These are phyloP conservation scores for Leptinotarsa undecemlineata DNA, from an alignment of 1,140 invertebrate species.

Conservation along the genomic window DNA sequence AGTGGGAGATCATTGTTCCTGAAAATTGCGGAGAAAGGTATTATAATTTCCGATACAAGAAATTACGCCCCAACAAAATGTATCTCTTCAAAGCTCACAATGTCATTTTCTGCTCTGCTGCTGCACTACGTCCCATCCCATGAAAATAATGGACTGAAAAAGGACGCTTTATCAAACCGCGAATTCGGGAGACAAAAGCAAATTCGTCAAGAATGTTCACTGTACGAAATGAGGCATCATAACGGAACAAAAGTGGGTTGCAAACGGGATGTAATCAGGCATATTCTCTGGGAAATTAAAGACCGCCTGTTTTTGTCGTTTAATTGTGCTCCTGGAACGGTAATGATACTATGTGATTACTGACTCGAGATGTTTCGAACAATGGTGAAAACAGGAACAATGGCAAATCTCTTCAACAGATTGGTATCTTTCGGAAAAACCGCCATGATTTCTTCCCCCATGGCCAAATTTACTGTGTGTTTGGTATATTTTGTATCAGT, in stretches of 20 bases:
- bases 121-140: conserved; percentile 9
- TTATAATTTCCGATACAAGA: too few relatives aligned
- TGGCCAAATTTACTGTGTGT: too few relatives aligned
- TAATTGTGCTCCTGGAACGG: conserved; percentile 13
- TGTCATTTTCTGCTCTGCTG: not conserved
- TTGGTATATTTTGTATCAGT: too few relatives aligned
- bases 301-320: conserved; percentile 3
- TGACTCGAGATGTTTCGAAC: conserved; percentile 2
- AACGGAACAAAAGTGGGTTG: conserved; percentile 32
- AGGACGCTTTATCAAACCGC: conserved; percentile 30
- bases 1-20: too few relatives aligned
- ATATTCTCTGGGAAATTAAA: conserved; percentile 19
- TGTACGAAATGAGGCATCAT: conserved; percentile 34
- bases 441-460: too few relatives aligned
- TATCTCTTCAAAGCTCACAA: not conserved
- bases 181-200: conserved; percentile 33
- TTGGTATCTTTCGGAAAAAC: conserved; percentile 2
- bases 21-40: too few relatives aligned
- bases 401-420: not conserved
- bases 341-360: conserved; percentile 6
- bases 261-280: conserved; percentile 19
- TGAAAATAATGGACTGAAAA: conserved; percentile 24
- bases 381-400: conserved; percentile 3
- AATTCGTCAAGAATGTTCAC: conserved; percentile 36
- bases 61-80: not conserved